phyloP scores from a whole-genome alignment of 2,888 invertebrate genomes.

The Drosophila buzzatii region DNA sequence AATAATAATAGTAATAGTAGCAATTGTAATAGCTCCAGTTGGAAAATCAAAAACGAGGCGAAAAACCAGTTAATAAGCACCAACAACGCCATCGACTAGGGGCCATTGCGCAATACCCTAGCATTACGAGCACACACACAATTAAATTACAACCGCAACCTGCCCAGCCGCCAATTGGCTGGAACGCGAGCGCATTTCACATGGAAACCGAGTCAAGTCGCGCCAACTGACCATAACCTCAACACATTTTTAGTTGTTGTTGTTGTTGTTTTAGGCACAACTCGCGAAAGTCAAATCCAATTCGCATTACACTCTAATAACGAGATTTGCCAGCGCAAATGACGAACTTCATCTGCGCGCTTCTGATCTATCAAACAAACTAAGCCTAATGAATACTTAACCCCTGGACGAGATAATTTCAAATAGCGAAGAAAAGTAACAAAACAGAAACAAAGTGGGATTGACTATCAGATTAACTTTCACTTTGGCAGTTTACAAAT shows the following conservation, averaged over 20 bases:
- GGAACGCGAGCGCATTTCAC: slow-evolving; percentile 54
- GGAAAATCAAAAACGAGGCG: slow-evolving; percentile 19
- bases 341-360: neutral
- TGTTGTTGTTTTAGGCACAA: neutral
- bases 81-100: slow-evolving; percentile 29
- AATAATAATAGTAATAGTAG: slow-evolving; percentile 9
- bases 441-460: slow-evolving; percentile 29
- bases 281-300: slow-evolving; percentile 35
- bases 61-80: slow-evolving; percentile 54
- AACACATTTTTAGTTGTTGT: neutral
- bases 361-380: slow-evolving; percentile 51
- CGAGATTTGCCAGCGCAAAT: slow-evolving; percentile 27
- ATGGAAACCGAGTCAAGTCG: slow-evolving; percentile 7
- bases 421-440: slow-evolving; percentile 8
- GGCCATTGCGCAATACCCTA: slow-evolving; percentile 54
- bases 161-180: slow-evolving; percentile 41
- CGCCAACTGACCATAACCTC: slow-evolving; percentile 55
- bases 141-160: slow-evolving; percentile 58
- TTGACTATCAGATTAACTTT: slow-evolving; percentile 65
- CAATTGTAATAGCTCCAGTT: slow-evolving; percentile 18
- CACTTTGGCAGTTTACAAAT: slow-evolving; percentile 60
- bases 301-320: slow-evolving; percentile 30
- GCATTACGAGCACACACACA: slow-evolving; percentile 46
- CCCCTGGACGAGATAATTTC: slow-evolving; percentile 51
- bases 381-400: slow-evolving; percentile 58